Conservation (phyloP, 2,888 invertebrate genomes). For the Tholera decimalis region DNA sequence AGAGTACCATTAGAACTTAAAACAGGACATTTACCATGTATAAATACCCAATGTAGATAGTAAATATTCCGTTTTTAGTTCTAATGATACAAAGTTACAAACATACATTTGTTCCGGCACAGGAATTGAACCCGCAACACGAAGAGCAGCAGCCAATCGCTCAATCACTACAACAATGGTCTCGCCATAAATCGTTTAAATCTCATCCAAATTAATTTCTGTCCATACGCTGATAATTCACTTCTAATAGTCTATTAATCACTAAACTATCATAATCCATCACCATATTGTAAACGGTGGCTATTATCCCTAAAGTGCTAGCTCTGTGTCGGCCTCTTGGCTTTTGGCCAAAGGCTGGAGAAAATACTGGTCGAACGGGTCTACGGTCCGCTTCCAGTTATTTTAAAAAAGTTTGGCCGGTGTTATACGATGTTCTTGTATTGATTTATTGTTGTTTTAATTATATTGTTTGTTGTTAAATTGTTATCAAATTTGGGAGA, state of each 20-base stretch:
- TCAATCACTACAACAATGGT: too few species aligned
- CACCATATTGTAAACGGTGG: constrained; percentile 39
- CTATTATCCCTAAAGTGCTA: constrained; percentile 48
- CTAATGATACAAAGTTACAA: too few species aligned
- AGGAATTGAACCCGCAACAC: too few species aligned
- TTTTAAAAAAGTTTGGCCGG: constrained; percentile 30
- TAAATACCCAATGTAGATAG: too few species aligned
- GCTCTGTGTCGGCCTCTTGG: constrained; percentile 50
- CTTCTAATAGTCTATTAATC: constrained; percentile 27
- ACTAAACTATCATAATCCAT: constrained; percentile 43
- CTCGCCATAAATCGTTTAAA: too few species aligned
- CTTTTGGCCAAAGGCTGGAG: constrained; percentile 45
- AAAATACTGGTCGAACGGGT: constrained; percentile 12
- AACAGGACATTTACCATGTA: too few species aligned
- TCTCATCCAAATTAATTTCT: background rate
- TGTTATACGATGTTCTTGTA: background rate
- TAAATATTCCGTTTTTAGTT: too few species aligned
- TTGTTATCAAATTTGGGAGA: background rate
- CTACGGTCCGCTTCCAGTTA: background rate
- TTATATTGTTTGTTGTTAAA: constrained; percentile 14
- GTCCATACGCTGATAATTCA: constrained; percentile 12
- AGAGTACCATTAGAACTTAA: too few species aligned
- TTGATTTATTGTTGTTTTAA: constrained; percentile 33
- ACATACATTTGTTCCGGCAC: too few species aligned
- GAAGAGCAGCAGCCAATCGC: too few species aligned